These are phyloP conservation scores for Morpho achilles DNA, from an alignment of 2,888 invertebrate genomes.

Conservation along the genomic window DNA sequence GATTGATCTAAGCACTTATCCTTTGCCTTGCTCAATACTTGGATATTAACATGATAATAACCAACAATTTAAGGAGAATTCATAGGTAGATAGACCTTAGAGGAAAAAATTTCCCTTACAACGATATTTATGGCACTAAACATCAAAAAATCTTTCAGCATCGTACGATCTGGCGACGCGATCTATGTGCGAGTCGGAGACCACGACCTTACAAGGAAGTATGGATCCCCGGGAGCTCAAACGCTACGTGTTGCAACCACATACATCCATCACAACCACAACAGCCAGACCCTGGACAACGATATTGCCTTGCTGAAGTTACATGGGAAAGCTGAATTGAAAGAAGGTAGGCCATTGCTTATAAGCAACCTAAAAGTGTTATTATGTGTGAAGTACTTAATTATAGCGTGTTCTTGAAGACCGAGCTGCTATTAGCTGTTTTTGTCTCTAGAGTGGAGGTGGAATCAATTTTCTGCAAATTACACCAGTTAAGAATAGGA, in stretches of 20 bases:
- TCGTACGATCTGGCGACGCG: slow-evolving; percentile 95
- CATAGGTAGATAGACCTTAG: too few species aligned
- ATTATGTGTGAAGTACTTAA: not conserved
- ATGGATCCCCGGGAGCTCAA: slow-evolving; percentile 94
- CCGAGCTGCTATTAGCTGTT: too few species aligned
- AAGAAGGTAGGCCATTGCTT: slow-evolving; percentile 81
- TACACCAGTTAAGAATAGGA: too few species aligned
- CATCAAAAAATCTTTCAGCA: slow-evolving; percentile 83
- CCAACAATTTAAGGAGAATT: too few species aligned
- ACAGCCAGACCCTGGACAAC: slow-evolving; percentile 95
- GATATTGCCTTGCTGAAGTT: slow-evolving; percentile 95
- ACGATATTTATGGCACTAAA: not conserved
- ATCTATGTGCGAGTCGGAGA: slow-evolving; percentile 96
- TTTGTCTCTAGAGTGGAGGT: too few species aligned
- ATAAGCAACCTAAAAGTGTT: not conserved
- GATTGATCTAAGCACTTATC: too few species aligned
- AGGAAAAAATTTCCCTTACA: too few species aligned
- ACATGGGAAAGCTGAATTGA: slow-evolving; percentile 92
- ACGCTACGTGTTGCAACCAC: slow-evolving; percentile 94
- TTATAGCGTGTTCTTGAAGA: too few species aligned
- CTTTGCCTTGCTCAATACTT: too few species aligned
- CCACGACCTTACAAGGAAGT: slow-evolving; percentile 93
- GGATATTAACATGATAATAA: too few species aligned
- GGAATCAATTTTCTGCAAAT: too few species aligned
- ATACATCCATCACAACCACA: slow-evolving; percentile 97